Conservation (phyloP, 2,888 invertebrate species). For the Frankliniella fusca region DNA sequence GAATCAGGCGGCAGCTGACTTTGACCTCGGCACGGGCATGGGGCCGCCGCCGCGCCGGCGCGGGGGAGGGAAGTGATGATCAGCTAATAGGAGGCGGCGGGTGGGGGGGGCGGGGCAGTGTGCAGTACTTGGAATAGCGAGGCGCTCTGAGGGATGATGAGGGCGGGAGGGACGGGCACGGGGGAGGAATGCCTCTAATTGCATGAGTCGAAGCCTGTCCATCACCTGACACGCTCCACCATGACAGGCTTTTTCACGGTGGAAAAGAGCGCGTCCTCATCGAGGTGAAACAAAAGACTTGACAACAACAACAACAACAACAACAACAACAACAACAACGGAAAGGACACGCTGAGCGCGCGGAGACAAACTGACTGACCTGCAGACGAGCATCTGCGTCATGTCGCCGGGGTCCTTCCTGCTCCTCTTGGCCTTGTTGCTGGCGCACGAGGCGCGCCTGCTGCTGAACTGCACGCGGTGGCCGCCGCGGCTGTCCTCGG, state of each 20-base stretch:
- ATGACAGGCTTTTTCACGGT: not conserved
- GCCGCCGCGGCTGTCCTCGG: not conserved
- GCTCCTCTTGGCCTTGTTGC: not conserved
- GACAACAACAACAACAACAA: no score
- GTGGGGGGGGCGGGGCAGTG: not conserved
- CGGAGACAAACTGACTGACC: not conserved
- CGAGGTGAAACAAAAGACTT: no score
- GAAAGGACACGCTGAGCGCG: not conserved
- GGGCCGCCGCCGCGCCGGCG: not conserved
- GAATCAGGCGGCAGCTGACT: not conserved
- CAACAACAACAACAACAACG: no score
- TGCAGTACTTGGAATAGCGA: not conserved
- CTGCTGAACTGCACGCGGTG: not conserved
- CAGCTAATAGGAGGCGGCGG: not conserved
- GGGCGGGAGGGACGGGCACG: not conserved
- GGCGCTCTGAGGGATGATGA: not conserved
- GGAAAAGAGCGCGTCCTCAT: no score
- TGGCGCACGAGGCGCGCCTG: not conserved
- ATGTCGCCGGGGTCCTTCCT: not conserved
- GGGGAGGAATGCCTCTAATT: not conserved
- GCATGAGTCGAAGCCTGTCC: not conserved
- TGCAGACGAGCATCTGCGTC: constrained; percentile 24
- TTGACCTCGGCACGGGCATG: not conserved
- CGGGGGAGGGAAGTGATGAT: not conserved
- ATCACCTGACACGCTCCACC: not conserved